phyloP scores from a whole-genome alignment of 2,113 vertebrate species.

The Sturnus vulgaris region DNA sequence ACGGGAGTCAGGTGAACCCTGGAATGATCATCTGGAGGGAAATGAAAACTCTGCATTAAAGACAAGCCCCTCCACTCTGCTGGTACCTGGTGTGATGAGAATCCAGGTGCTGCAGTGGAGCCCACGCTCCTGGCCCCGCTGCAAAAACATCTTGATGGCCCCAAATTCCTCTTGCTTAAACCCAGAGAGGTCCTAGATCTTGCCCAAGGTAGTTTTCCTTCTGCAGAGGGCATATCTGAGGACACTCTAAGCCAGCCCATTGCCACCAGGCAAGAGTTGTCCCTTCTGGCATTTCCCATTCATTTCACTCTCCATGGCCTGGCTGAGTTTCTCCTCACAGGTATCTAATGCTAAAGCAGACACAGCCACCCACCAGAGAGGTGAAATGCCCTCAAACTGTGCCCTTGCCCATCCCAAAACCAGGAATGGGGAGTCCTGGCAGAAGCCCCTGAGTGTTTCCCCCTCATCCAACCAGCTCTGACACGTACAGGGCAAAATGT shows the following conservation, averaged over 20 bases:
- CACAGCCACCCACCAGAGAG: neutral
- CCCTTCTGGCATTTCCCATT: neutral
- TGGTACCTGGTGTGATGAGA: fast-evolving
- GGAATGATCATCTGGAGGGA: slow-evolving; percentile 90
- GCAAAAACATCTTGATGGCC: neutral
- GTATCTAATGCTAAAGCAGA: neutral
- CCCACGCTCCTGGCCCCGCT: fast-evolving
- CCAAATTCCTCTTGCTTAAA: neutral
- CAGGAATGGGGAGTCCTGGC: neutral
- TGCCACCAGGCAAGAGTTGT: neutral
- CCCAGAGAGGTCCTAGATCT: neutral
- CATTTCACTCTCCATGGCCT: fast-evolving
- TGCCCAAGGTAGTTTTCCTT: neutral
- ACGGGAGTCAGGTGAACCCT: slow-evolving; percentile 91
- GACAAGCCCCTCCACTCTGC: neutral
- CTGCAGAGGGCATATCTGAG: neutral
- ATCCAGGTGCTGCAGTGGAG: fast-evolving
- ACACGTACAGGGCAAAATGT: slow-evolving; percentile 94
- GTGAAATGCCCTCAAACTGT: neutral
- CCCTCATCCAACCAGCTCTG: fast-evolving
- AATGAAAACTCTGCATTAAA: neutral
- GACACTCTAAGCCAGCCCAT: neutral
- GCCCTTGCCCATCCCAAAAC: neutral
- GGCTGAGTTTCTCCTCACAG: neutral
- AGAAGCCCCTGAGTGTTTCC: neutral